phyloP scores from a whole-genome alignment of 92 coral and sea anemone genomes.

The Zoanthus sociatus region DNA sequence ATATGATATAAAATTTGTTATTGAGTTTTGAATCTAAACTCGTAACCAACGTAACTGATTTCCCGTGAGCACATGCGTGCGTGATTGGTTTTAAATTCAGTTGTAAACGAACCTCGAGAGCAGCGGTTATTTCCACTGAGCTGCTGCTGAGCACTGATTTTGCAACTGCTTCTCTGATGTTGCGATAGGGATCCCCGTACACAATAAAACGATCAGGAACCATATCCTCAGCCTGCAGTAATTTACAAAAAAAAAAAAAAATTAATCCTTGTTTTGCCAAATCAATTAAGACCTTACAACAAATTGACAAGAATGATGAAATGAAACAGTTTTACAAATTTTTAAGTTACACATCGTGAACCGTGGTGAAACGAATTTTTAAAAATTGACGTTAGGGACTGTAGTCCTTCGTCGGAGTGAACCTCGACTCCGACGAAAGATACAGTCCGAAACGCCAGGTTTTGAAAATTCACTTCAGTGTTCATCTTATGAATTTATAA shows the following conservation, averaged over 20 bases:
- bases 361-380: no score
- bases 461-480: no score
- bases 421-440: no score
- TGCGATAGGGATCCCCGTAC: constrained; percentile 69
- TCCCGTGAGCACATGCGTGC: background rate
- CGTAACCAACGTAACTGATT: no score
- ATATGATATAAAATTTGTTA: no score
- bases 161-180: constrained; percentile 61
- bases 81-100: background rate
- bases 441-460: no score
- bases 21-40: no score
- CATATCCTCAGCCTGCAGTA: constrained; percentile 56
- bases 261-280: background rate
- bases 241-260: background rate
- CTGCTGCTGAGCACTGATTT: constrained; percentile 58
- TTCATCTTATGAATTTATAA: no score
- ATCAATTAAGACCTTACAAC: background rate
- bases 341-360: no score
- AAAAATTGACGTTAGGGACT: no score
- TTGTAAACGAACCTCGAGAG: constrained; percentile 36
- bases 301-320: background rate
- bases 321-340: no score
- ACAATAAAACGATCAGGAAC: constrained; percentile 77
- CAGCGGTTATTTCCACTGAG: constrained; percentile 30
- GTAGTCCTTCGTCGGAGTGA: no score